phyloP scores from a whole-genome alignment of 2,888 invertebrate species.

The Coenonympha arcania region DNA sequence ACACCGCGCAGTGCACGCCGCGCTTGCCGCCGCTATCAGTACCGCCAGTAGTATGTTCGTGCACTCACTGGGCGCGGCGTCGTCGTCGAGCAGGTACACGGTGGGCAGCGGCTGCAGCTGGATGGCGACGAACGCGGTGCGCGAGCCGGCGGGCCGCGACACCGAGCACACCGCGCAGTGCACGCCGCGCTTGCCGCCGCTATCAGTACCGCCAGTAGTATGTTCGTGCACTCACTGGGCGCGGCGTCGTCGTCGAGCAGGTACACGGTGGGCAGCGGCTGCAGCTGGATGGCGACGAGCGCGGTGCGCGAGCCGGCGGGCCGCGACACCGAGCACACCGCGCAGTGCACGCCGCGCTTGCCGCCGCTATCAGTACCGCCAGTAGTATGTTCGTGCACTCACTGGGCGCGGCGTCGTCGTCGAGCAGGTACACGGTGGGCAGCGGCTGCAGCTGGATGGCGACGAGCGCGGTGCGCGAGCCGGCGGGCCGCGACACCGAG shows the following conservation, averaged over 20 bases:
- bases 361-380: constrained; percentile 79
- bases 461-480: constrained; percentile 72
- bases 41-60: too few species aligned
- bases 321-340: constrained; percentile 54
- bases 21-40: too few species aligned
- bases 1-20: too few species aligned
- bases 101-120: too few species aligned
- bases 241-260: constrained; percentile 34
- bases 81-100: too few species aligned
- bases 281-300: constrained; percentile 76
- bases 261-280: constrained; percentile 79
- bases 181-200: too few species aligned
- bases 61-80: too few species aligned
- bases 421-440: constrained; percentile 71
- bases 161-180: too few species aligned
- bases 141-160: too few species aligned
- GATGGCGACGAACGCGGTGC: too few species aligned
- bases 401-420: constrained; percentile 35
- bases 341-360: constrained; percentile 76
- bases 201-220: too few species aligned
- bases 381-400: too few species aligned
- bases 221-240: constrained; percentile 37
- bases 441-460: constrained; percentile 79
- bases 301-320: constrained; percentile 50
- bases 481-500: constrained; percentile 5